Evolutionary conservation across 1,140 invertebrate genomes (phyloP), one percentile per base, ranked within the genome.

Genomic region (Schlechtendalia chinensis): DNA sequence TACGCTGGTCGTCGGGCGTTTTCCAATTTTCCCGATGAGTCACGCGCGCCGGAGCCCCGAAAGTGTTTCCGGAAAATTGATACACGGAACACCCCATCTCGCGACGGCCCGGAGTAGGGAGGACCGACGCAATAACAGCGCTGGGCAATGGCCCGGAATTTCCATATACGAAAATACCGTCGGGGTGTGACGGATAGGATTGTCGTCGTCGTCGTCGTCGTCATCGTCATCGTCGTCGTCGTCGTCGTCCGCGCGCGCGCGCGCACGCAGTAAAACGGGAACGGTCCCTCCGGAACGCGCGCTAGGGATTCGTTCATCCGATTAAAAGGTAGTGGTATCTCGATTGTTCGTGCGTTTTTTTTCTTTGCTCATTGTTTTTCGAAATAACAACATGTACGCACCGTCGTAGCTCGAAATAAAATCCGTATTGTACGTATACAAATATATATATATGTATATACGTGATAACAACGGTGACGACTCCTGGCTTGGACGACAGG

Each of bases 1-100:
- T 39, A 39, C 32, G 39, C 39, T 27, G 12, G 67, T 50, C 69
- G 74, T 59, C 32, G 56, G 72, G 54, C 29, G 32, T 10, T 79
- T 61, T 61, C 75, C 75, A 61, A 79, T 79, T 79, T n/a, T 79
- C 75, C 75, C 58, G 63, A 79, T 79, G 75, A 79, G 75, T 79
- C 75, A 79, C 61, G 27, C 39, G 74, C 12, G n/a, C n/a, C n/a
- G 3, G 56, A n/a, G 58, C 22, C 22, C 22, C 22, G 39, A 77
- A 77, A 77, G 75, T 50, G 75, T 47, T 79, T 63, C 75, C 75
- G 75, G 75, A 79, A 79, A 61, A 79, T 63, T 79, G 75, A 79
- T 79, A 50, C 75, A 8, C 27, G 75, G 59, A n/a, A n/a, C n/a
- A 77, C 74, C 74, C 74, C 74, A 77, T 24, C 53, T 16, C 32